Percentiles rank a stretch among this genome's conserved stretches.
These are phyloP conservation scores for Agrypnia vestita DNA, from an alignment of 1,140 invertebrate species.

Conservation along the genomic window DNA sequence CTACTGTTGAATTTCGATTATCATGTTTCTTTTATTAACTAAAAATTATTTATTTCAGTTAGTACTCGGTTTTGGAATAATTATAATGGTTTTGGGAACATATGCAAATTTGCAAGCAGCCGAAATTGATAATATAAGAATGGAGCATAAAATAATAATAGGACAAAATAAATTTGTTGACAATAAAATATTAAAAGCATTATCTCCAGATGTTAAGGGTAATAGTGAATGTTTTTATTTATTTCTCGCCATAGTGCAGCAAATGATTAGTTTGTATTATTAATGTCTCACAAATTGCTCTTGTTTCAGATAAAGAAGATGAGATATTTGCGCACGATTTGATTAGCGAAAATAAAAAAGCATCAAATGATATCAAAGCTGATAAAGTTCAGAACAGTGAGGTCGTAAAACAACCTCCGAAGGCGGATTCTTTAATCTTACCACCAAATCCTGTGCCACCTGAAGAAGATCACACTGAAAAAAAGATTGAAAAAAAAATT, in stretches of 20 bases:
- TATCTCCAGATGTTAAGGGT: slow-evolving; percentile 10
- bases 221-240: slow-evolving; percentile 3
- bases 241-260: background rate
- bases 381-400: background rate
- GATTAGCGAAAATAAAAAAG: slow-evolving; percentile 2
- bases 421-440: slow-evolving; percentile 65
- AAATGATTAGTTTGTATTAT: background rate
- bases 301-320: background rate
- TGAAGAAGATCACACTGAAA: slow-evolving; percentile 60
- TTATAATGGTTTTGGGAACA: slow-evolving; percentile 89
- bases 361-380: background rate
- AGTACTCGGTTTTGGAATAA: slow-evolving; percentile 83
- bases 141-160: slow-evolving; percentile 44
- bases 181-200: slow-evolving; percentile 60
- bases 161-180: slow-evolving; percentile 64
- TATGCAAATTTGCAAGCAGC: slow-evolving; percentile 88
- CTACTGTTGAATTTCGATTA: no score
- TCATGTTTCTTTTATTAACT: no score
- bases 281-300: background rate
- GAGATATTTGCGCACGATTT: background rate
- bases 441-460: slow-evolving; percentile 70
- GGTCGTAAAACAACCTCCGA: background rate
- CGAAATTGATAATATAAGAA: slow-evolving; percentile 74
- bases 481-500: slow-evolving; percentile 32
- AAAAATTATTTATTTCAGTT: slow-evolving; percentile 71